phyloP scores from a whole-genome alignment of 2,888 invertebrate genomes.

The Zeuzera pyrina region DNA sequence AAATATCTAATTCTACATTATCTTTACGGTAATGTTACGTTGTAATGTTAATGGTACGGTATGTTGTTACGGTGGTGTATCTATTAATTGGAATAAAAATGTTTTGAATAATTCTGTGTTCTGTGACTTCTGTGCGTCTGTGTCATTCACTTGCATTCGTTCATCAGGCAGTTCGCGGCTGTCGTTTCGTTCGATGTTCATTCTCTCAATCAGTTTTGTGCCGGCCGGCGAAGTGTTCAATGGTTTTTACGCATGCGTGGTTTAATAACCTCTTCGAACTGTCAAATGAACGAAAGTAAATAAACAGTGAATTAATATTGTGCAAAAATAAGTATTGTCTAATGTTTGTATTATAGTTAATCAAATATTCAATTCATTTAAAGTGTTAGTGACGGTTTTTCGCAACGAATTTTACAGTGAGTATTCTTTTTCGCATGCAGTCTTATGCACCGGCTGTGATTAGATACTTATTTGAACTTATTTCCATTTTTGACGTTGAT shows the following conservation, averaged over 20 bases:
- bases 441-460: slow-evolving; percentile 18
- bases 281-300: slow-evolving; percentile 60
- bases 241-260: slow-evolving; percentile 49
- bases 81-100: too few relatives aligned
- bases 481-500: too few relatives aligned
- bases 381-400: slow-evolving; percentile 31
- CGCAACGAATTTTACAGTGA: slow-evolving; percentile 55
- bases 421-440: slow-evolving; percentile 45
- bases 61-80: too few relatives aligned
- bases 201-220: slow-evolving; percentile 41
- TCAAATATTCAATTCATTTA: slow-evolving; percentile 6
- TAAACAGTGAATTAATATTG: slow-evolving; percentile 49
- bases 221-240: slow-evolving; percentile 31
- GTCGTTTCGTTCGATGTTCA: slow-evolving; percentile 20
- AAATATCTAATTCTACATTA: too few relatives aligned
- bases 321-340: slow-evolving; percentile 27
- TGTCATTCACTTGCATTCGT: slow-evolving; percentile 2
- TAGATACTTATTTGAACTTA: too few relatives aligned
- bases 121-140: too few relatives aligned
- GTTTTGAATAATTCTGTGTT: too few relatives aligned
- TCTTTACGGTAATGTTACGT: too few relatives aligned
- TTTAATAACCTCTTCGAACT: slow-evolving; percentile 29
- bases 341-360: slow-evolving; percentile 11
- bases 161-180: slow-evolving; percentile 14
- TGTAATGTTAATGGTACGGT: too few relatives aligned